Evolutionary conservation across 2,797 vertebrate genomes (phyloP), one percentile per base, ranked within the genome.

Genomic region (Arrhamphus sclerolepis): DNA sequence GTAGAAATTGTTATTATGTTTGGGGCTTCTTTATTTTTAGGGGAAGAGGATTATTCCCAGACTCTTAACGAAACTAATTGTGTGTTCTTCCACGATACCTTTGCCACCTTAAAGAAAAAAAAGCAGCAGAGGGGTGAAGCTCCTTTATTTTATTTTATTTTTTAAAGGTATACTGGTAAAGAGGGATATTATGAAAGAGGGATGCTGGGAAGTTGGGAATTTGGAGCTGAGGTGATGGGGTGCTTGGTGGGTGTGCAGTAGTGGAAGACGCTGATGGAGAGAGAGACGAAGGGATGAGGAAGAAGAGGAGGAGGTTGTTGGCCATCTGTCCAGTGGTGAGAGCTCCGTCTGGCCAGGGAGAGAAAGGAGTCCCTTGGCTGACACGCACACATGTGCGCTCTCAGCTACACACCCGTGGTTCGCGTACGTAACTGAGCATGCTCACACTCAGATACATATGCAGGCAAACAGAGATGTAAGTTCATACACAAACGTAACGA

Each of bases 321-420:
- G 89, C 93, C 92, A 93, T 92, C 92, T 92, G 92, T 92, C 92
- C 92, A 92, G 91, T 90, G 90, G 92, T 92, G 89, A 89, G 89
- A 90, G 87, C 78, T 52, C 92, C 92, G 90, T 92, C 93, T 93
- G 92, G 91, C 84, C 85, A 58, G 91, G 86, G 89, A 93, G 78
- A 79, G 62, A 75, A 71, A 81, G 64, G 56, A 60, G 88, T 85
- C 86, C 86, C 79, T 81, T 62, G 82, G 85, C 91, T 87, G 85
- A 67, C 51, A 20, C 41, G n/a, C 61, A 53, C 49, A 21, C 40
- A 18, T 7, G 6, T 57, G 43, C 49, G 41, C 18, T 4, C 43
- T 46, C 20, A 22, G 18, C 31, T 24, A 56, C 67, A 62, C 51
- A 52, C 16, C 22, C 16, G 21, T 8, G 5, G 13, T 19, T 18